These are phyloP conservation scores for Emmelina monodactyla DNA, from an alignment of 2,888 invertebrate genomes.

Conservation along the genomic window DNA sequence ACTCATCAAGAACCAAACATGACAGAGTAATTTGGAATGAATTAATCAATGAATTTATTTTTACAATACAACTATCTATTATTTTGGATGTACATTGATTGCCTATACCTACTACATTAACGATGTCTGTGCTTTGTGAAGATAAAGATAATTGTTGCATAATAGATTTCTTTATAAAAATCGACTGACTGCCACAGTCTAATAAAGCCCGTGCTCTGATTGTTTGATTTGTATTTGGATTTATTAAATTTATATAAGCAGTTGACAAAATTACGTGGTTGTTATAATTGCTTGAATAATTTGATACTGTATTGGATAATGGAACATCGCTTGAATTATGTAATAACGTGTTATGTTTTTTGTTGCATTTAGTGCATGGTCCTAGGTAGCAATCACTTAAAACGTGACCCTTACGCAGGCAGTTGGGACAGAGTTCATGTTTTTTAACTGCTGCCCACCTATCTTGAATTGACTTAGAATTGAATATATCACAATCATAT, in stretches of 20 bases:
- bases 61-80: conserved; percentile 4
- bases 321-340: no score
- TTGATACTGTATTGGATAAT: no score
- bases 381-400: background rate
- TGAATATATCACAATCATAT: conserved; percentile 5
- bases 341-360: background rate
- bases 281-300: background rate
- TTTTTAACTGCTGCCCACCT: background rate
- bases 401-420: background rate
- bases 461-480: conserved; percentile 2
- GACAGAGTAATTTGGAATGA: background rate
- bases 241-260: background rate
- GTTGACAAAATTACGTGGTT: background rate
- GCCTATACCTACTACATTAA: conserved; percentile 1
- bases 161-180: conserved; percentile 4
- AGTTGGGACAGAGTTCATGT: conserved; percentile 3
- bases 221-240: background rate
- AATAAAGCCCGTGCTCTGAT: conserved; percentile 1
- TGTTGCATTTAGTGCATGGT: background rate
- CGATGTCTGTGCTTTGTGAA: background rate
- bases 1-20: conserved; percentile 9
- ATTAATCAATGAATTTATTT: conserved; percentile 5
- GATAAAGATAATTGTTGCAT: conserved; percentile 1
- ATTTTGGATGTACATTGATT: conserved; percentile 1
- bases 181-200: conserved; percentile 4